A percentile compares a stretch with the other conserved stretches of the same genome.
Conservation (phyloP, 2,113 vertebrate species). For the Ursus arctos region DNA sequence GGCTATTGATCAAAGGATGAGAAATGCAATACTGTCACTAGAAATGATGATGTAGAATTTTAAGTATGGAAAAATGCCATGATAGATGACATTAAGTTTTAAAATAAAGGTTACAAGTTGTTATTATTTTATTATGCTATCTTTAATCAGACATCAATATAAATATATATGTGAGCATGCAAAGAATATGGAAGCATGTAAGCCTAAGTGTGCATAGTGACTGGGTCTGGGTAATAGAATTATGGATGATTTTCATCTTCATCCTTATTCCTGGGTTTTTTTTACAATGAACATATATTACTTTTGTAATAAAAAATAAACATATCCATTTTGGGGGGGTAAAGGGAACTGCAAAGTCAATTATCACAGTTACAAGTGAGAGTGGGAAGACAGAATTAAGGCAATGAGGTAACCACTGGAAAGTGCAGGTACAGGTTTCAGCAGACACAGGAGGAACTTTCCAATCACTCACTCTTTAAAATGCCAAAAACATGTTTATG, state of each 20-base stretch:
- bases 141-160: neutral
- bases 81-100: neutral
- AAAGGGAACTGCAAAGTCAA: neutral
- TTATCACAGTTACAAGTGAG: neutral
- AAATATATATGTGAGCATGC: neutral
- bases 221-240: neutral
- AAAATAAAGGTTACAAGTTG: conserved; percentile 13
- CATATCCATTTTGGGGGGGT: neutral
- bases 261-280: neutral
- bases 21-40: neutral
- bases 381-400: neutral
- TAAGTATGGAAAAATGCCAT: neutral
- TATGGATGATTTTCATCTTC: conserved; percentile 24
- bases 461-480: neutral
- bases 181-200: neutral
- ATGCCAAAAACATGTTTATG: neutral
- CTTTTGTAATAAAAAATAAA: neutral
- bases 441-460: neutral
- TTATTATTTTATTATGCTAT: neutral
- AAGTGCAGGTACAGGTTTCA: neutral
- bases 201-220: neutral
- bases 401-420: neutral
- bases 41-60: conserved; percentile 13
- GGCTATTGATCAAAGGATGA: neutral
- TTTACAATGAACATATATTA: neutral